These are phyloP conservation scores for Nephrocerus scutellatus DNA, from an alignment of 2,888 invertebrate genomes.

Conservation along the genomic window DNA sequence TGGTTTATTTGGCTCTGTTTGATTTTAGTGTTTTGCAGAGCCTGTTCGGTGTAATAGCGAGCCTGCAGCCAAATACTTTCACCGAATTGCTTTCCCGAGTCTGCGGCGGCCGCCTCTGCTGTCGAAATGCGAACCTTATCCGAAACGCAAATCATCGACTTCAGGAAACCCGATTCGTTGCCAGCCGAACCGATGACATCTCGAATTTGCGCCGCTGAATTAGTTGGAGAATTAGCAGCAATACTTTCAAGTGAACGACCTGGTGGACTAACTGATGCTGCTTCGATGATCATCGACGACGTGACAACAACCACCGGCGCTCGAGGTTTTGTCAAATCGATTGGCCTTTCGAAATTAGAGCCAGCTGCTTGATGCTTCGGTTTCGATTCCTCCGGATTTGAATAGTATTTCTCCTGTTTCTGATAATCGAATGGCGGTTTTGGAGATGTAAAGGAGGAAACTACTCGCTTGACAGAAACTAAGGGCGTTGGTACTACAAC, in stretches of 20 bases:
- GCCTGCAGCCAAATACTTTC: constrained; percentile 64
- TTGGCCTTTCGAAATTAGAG: constrained; percentile 40
- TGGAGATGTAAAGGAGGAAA: constrained; percentile 41
- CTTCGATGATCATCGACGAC: too few species aligned
- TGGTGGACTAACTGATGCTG: constrained; percentile 1
- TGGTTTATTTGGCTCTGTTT: constrained; percentile 57
- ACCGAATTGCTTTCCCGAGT: constrained; percentile 35
- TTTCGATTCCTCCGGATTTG: constrained; percentile 44
- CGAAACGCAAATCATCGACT: constrained; percentile 44
- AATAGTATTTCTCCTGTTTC: constrained; percentile 47
- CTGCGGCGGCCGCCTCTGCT: constrained; percentile 32
- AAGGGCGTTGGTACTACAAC: too few species aligned
- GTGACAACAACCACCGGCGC: constrained; percentile 7
- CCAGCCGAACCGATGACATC: constrained; percentile 41
- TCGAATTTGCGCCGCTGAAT: constrained; percentile 34
- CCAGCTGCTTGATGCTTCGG: constrained; percentile 29
- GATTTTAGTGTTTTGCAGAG: constrained; percentile 62
- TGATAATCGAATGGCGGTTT: constrained; percentile 47
- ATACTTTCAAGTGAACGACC: constrained; percentile 1
- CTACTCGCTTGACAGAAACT: constrained; percentile 36
- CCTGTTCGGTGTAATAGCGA: constrained; percentile 66
- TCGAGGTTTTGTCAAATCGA: constrained; percentile 46
- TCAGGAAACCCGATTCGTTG: constrained; percentile 39
- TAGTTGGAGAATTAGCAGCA: constrained; percentile 1
- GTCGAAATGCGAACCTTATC: constrained; percentile 39